phyloP scores from a whole-genome alignment of 2,113 vertebrate species.

The Physeter macrocephalus region DNA sequence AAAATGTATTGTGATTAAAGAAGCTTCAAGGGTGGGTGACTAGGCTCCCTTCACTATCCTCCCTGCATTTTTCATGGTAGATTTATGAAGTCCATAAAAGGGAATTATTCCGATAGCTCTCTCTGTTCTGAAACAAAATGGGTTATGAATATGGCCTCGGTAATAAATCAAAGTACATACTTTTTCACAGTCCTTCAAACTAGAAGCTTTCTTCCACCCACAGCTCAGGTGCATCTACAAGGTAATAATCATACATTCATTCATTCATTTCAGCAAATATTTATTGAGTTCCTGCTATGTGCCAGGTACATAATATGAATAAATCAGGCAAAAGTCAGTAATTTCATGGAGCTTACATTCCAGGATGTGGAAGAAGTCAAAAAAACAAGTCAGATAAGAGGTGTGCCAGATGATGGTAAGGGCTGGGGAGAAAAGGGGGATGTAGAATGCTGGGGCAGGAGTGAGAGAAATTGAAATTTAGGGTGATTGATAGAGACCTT shows the following conservation, averaged over 20 bases:
- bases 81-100: neutral
- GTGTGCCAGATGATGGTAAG: neutral
- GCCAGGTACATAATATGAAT: neutral
- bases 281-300: neutral
- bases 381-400: neutral
- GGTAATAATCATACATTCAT: neutral
- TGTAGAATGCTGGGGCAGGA: neutral
- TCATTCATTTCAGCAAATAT: neutral
- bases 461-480: neutral
- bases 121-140: neutral
- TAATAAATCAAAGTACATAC: neutral
- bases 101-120: neutral
- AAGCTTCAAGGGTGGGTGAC: neutral
- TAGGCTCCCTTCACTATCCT: no score
- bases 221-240: neutral
- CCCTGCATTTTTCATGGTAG: neutral
- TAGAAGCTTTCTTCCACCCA: neutral
- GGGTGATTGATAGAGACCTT: neutral
- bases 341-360: neutral
- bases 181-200: neutral
- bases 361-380: neutral
- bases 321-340: neutral
- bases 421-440: neutral
- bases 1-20: neutral
- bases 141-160: neutral